Evolutionary conservation across 2,888 invertebrate genomes (phyloP), one percentile per base, ranked within the genome.

Genomic region (Galerucella pusilla): DNA sequence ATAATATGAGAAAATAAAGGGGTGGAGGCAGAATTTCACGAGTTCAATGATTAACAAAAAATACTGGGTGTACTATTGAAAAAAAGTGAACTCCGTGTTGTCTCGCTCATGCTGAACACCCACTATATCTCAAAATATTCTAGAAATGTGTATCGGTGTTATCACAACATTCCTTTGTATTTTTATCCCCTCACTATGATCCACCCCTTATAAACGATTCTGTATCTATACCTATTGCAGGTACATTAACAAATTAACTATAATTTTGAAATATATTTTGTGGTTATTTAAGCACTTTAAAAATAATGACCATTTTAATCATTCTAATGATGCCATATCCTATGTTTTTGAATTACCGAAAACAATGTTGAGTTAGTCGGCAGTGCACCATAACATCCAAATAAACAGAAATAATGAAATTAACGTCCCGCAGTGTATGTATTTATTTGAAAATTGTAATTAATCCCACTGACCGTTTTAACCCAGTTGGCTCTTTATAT

Each of bases 361-460:
- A 52, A 52, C 52, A 52, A 52, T 52, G 52, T 52, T 52, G 5
- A 52, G 52, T 52, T 52, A n/a, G n/a, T 52, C n/a, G 5, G 52
- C 52, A 52, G 52, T 52, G 52, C 52, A 52, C 52, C 52, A 52
- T 52, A 52, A 52, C 52, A 52, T 52, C n/a, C 52, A n/a, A 52
- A 52, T 52, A 52, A 52, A 52, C 52, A 52, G n/a, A 52, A 52
- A 52, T 52, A 52, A 52, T 52, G 52, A 52, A 52, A 52, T 52
- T 52, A 52, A 52, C 52, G 52, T 52, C 52, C 52, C n/a, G 52
- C 52, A 52, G 52, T 52, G 52, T 52, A n/a, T 52, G 52, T 52
- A 52, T 52, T 52, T 52, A 52, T 68, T 68, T 45, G 60, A 60
- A 68, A 68, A 68, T 68, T 59, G 59, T 60, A 68, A 68, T 68